A percentile compares a stretch with the other conserved stretches of the same genome.
These are phyloP conservation scores for Callithrix jacchus DNA, from an alignment of 2,113 vertebrate genomes.

Conservation along the genomic window DNA sequence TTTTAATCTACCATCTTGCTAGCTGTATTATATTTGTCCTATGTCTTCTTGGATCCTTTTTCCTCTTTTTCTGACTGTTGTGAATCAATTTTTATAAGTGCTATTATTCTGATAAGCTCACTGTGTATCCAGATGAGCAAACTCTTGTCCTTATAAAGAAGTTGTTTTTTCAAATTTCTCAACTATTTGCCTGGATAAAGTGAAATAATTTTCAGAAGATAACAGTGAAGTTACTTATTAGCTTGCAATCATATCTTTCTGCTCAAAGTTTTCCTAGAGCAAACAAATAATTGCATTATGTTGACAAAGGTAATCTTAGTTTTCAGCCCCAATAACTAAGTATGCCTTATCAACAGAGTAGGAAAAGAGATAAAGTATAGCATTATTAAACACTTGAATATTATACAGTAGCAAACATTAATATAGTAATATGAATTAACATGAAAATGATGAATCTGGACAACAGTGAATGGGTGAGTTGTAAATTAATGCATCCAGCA, in stretches of 20 bases:
- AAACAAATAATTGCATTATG: background rate
- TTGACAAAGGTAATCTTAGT: background rate
- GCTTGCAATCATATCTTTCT: background rate
- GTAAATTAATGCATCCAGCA: background rate
- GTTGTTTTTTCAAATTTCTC: background rate
- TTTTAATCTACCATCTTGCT: background rate
- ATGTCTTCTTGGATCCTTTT: background rate
- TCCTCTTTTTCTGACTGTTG: background rate
- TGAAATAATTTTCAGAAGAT: background rate
- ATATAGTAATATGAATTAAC: background rate
- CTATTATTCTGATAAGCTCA: background rate
- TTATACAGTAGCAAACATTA: background rate
- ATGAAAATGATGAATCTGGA: background rate
- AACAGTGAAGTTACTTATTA: background rate
- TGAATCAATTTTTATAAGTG: background rate
- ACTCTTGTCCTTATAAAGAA: background rate
- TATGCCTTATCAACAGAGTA: background rate
- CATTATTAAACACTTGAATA: background rate
- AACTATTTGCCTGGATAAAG: background rate
- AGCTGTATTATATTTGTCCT: background rate
- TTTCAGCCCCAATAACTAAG: background rate
- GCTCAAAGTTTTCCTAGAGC: background rate
- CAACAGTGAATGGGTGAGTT: background rate
- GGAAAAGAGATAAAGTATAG: background rate
- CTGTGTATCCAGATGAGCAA: background rate